Base-by-base conservation (phyloP, 2,888 invertebrate genomes). In the Andrena minutula region DNA sequence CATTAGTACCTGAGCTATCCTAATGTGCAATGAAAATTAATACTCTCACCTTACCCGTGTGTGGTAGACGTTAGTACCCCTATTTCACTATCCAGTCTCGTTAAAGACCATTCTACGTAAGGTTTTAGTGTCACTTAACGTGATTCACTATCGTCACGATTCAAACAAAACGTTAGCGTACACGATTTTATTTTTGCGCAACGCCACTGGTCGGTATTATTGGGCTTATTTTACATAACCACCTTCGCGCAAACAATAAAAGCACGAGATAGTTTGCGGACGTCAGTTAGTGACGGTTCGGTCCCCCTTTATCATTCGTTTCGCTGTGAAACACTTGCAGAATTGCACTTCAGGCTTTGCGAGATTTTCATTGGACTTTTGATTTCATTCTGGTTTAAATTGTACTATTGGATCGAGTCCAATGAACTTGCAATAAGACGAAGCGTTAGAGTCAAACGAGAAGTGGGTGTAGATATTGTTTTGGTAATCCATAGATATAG, bases 371-470 rank as follows among this genome's bases (percentile, higher is more conserved):
- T 53, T 35, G 5, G 12, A 51, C 16, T 35, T n/a, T 20, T 0
- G 6, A 23, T 32, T 58, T 41, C 23, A 51, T 63, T 70, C n/a
- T 41, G 12, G 26, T 70, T 61, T 53, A 30, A 12, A 41, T 51
- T n/a, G 20, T 20, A 16, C 0, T 41, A 63, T 63, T 61, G 69
- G 60, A 68, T 28, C 32, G 28, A 32, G 26, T 49, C 60, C 75
- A 75, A 35, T n/a, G 26, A 30, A 53, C 16, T 63, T 30, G 6
- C n/a, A 32, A 16, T 20, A 47, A n/a, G 26, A 64, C 8, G 32
- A 72, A 49, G 16, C 26, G 49, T 10, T 53, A 58, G 7, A 65
- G 56, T 35, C 16, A 28, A 72, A 64, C 6, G 7, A n/a, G 32
- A 41, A 16, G 41, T 41, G 41, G 41, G 1, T 41, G 41, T 41